phyloP scores from a whole-genome alignment of 2,797 vertebrate species.

The Natrix natrix region DNA sequence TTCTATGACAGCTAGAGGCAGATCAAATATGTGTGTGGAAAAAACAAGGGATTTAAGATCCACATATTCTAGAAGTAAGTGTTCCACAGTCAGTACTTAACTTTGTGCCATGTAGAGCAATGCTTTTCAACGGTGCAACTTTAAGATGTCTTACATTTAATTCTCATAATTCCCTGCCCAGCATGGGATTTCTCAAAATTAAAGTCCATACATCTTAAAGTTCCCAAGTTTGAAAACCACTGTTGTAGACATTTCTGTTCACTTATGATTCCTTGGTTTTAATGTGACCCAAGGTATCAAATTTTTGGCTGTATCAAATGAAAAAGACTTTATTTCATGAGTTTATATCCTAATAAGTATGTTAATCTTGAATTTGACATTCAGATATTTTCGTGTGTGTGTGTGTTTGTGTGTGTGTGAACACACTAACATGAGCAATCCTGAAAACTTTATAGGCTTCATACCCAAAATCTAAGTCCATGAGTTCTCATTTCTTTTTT shows the following conservation, averaged over 20 bases:
- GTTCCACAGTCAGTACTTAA: background rate
- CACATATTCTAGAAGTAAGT: background rate
- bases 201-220: background rate
- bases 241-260: background rate
- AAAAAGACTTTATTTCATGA: background rate
- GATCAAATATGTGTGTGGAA: background rate
- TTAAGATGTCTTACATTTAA: background rate
- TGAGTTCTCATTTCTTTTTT: conserved; percentile 60
- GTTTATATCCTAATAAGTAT: background rate
- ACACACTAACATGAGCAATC: background rate
- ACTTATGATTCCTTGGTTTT: background rate
- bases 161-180: background rate
- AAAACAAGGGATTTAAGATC: background rate
- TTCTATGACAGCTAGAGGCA: background rate
- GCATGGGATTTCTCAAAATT: background rate
- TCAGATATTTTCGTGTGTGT: background rate
- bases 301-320: background rate
- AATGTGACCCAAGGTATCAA: background rate
- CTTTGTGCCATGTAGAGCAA: background rate
- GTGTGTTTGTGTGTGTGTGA: too few relatives aligned
- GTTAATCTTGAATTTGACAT: conserved; percentile 1
- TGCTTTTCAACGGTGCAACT: background rate
- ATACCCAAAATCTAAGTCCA: conserved; percentile 55
- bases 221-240: background rate
- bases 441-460: background rate